Base-by-base conservation (phyloP, 2,888 invertebrate genomes). In the Amphipyra tragopoginis region DNA sequence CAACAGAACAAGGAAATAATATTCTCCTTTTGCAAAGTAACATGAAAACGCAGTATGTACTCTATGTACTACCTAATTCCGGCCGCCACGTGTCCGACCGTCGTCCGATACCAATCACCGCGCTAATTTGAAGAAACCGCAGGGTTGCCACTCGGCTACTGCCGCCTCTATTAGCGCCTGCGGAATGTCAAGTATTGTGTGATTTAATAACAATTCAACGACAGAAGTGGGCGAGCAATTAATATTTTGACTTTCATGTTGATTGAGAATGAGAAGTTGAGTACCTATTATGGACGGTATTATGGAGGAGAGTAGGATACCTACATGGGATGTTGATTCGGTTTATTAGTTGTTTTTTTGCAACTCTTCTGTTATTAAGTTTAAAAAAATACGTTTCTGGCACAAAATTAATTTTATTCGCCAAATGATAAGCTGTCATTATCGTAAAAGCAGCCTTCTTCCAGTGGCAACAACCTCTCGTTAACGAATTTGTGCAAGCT, bases 81-180 rank as follows among this genome's bases (percentile, higher is more conserved):
- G 40, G 44, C 39, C 43, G 79, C 71, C 80, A 80, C 80, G 80
- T 79, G 80, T 47, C 70, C 67, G 68, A 52, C 44, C 73, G 70
- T 48, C 80, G 80, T 71, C 80, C 80, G 80, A 79, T 80, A 69
- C 79, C 79, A 79, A 77, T 79, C 79, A 79, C 40, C 45, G 54
- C 71, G 77, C 79, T 79, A 79, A 79, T 79, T 79, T 79, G 77
- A 65, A 73, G 66, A 65, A 69, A 79, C 79, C 79, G 56, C 79
- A 79, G 77, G 71, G 77, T 15, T 72, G 66, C 67, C 62, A 40
- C 72, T 62, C 54, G 6, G 26, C 40, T 39, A 64, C 68, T 61
- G 65, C 61, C 65, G 61, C 65, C 68, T 65, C 79, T 61, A 61
- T 72, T 67, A 67, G 56, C 73, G 61, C 72, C 58, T 63, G 43